Percentiles rank a stretch among this genome's conserved stretches.
Evolutionary conservation across 2,888 invertebrate species (phyloP).

Genomic region (Elysia crispata): DNA sequence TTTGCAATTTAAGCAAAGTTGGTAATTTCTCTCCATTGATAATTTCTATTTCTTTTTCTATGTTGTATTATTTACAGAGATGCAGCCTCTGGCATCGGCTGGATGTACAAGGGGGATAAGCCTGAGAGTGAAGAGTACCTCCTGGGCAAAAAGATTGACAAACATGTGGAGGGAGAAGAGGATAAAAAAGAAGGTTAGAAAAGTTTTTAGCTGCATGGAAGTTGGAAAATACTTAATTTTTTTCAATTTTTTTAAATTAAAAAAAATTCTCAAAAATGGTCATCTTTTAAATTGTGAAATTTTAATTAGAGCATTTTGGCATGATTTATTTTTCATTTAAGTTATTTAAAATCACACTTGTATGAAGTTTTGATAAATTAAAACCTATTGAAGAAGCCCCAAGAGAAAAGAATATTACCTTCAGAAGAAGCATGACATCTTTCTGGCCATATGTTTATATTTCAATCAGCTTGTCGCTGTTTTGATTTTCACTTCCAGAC

Average conservation of each 20-base stretch:
- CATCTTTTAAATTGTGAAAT: too few species aligned
- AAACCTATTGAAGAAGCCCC: neutral
- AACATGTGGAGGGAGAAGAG: slow-evolving; percentile 57
- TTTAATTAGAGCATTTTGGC: too few species aligned
- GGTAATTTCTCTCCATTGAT: too few species aligned
- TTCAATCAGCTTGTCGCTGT: too few species aligned
- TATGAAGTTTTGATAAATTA: too few species aligned
- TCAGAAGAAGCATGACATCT: neutral
- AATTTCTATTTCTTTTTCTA: too few species aligned
- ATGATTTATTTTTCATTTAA: too few species aligned
- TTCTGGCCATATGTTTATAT: too few species aligned
- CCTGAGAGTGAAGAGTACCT: slow-evolving; percentile 68
- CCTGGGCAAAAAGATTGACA: slow-evolving; percentile 69
- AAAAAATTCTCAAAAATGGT: too few species aligned
- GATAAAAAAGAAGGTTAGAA: slow-evolving; percentile 53
- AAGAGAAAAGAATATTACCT: neutral
- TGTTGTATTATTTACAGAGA: slow-evolving; percentile 47
- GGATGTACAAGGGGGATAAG: slow-evolving; percentile 70
- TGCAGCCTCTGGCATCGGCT: slow-evolving; percentile 57
- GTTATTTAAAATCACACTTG: too few species aligned
- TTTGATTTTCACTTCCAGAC: slow-evolving; percentile 55
- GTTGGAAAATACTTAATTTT: neutral
- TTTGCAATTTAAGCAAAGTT: too few species aligned
- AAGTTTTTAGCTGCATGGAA: neutral
- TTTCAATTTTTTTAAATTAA: neutral